Conservation (phyloP, 2,797 vertebrate genomes). For the Sebastes steindachneri region DNA sequence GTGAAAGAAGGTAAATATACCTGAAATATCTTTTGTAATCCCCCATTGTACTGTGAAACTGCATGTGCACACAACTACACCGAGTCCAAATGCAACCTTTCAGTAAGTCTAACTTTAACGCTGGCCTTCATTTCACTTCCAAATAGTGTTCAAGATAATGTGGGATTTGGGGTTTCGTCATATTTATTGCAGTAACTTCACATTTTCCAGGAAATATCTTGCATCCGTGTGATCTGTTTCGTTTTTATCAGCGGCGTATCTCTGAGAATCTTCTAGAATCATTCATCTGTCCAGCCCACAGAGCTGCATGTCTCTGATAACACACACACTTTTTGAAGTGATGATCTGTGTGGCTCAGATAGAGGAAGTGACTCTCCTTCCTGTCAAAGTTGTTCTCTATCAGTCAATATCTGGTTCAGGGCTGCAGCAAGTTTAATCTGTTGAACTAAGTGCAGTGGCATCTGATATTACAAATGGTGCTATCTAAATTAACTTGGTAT, state of each 20-base stretch:
- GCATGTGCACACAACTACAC: neutral
- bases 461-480: neutral
- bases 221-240: neutral
- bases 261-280: constrained; percentile 9
- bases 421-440: neutral
- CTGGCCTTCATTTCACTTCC: neutral
- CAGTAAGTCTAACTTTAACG: neutral
- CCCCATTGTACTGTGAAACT: neutral
- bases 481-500: neutral
- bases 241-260: neutral
- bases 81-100: neutral
- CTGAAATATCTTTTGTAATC: neutral
- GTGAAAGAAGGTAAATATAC: neutral
- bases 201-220: neutral
- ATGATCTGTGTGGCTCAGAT: constrained; percentile 7
- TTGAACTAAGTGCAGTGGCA: neutral
- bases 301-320: neutral
- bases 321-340: neutral
- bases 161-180: neutral
- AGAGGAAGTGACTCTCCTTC: constrained; percentile 11
- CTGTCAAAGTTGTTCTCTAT: neutral
- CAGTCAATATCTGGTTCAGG: neutral
- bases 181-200: neutral
- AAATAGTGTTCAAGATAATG: neutral
- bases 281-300: constrained; percentile 6